These are phyloP conservation scores for Andrena camellia DNA, from an alignment of 2,888 invertebrate genomes.

Conservation along the genomic window DNA sequence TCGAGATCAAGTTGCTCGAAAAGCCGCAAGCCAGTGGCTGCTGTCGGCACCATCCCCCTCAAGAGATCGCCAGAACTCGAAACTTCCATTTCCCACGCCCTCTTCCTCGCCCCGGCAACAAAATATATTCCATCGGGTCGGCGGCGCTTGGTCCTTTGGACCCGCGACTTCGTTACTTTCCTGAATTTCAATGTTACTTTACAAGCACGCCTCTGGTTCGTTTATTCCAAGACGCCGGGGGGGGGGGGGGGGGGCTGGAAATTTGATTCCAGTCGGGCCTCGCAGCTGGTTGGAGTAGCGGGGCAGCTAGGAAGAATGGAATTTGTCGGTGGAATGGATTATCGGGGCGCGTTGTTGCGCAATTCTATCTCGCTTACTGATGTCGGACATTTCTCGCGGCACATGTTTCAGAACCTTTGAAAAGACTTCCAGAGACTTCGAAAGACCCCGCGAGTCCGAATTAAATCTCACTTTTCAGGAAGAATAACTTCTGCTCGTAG, in stretches of 20 bases:
- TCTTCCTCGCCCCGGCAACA: background rate
- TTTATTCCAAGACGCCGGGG: constrained; percentile 1
- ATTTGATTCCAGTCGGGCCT: background rate
- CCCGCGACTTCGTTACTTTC: constrained; percentile 1
- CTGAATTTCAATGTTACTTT: constrained; percentile 5
- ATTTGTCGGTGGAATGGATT: constrained; percentile 7
- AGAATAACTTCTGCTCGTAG: too few relatives aligned
- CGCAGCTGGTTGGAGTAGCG: background rate
- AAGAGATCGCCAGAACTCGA: background rate
- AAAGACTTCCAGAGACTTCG: background rate
- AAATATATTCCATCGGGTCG: background rate
- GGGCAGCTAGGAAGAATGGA: background rate
- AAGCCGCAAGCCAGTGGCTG: background rate
- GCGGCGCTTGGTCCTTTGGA: background rate
- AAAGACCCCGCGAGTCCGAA: background rate
- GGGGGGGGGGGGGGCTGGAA: background rate
- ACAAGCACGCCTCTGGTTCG: background rate
- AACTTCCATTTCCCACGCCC: background rate
- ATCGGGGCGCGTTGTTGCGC: constrained; percentile 1
- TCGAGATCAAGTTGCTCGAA: constrained; percentile 3
- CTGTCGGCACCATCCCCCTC: background rate
- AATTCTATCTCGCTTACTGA: background rate
- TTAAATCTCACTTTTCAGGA: background rate
- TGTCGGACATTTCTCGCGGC: background rate
- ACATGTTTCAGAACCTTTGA: background rate